These are phyloP conservation scores for Pseudorhiza aurosa DNA, from an alignment of 30 jellyfish, hydroid and myxozoan species.

Conservation along the genomic window DNA sequence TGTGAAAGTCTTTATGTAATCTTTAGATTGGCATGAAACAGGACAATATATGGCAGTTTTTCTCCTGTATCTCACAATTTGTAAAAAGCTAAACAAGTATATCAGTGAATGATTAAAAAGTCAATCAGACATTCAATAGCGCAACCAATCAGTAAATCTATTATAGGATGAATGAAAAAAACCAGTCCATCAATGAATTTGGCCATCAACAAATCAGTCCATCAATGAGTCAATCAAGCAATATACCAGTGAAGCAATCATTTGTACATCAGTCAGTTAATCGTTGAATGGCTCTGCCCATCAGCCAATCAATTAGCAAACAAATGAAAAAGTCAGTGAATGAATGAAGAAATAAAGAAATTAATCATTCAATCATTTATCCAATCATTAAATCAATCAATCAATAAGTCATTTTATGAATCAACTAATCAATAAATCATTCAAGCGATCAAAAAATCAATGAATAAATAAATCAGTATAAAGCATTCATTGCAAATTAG, in stretches of 20 bases:
- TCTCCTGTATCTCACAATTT: no score
- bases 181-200: no score
- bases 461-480: background rate
- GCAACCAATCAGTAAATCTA: no score
- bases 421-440: background rate
- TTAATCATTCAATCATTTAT: background rate
- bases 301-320: background rate
- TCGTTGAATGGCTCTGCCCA: background rate
- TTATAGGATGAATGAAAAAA: no score
- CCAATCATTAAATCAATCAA: background rate
- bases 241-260: no score
- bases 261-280: background rate
- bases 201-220: background rate
- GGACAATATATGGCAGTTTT: no score
- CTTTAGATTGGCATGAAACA: no score
- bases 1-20: no score
- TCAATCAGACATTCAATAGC: no score
- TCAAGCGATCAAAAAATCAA: background rate
- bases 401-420: background rate
- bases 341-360: no score
- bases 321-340: background rate
- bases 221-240: background rate
- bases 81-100: no score
- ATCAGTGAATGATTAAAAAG: no score
- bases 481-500: background rate